Evolutionary conservation across 2,888 invertebrate species (phyloP), one percentile per base, ranked within the genome.

Genomic region (Megaustenia siamemsis): DNA sequence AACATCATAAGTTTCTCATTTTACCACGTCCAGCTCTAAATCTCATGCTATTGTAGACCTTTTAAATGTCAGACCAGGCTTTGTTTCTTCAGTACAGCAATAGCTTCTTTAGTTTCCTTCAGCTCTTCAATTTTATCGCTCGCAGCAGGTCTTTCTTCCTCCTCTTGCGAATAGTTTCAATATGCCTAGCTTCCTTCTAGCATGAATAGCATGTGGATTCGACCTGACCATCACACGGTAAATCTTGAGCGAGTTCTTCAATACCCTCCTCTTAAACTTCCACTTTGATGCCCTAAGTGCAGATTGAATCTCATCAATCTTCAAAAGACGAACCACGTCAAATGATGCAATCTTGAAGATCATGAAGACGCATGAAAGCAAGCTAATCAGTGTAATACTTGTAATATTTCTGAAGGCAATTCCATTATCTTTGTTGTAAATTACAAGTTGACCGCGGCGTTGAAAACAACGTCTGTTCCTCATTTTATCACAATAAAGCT

Each of bases 1-100:
- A 97, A 88, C 99, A 96, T 92, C 99, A 97, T n/a, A n/a, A 97
- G 95, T 99, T 99, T 93, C 99, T 97, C 98, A 99, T 98, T 95
- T 99, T 99, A 94, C 99, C 99, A 95, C 98, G 98, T 90, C 99
- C 99, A 93, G 99, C 99, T 94, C 99, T 97, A 95, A 98, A 97
- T 88, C 99, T 96, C 94, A 98, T 97, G 1, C 98, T 98, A 94
- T 90, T 90, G 88, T 91, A 91, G n/a, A 98, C 98, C 97, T 99
- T 99, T 94, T 98, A 97, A 89, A 99, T 97, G 94, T 99, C 99
- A 94, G 96, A 96, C 98, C 99, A 99, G 86, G 98, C 97, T 95
- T 97, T 98, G 94, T 90, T 97, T 96, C 92, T 98, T 96, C 92
- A 99, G 95, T 95, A 99, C 97, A 92, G 97, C 96, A 84, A 99